A percentile compares a stretch with the other conserved stretches of the same genome.
Conservation (phyloP, 1,140 invertebrate genomes). For the Sitophilus oryzae region DNA sequence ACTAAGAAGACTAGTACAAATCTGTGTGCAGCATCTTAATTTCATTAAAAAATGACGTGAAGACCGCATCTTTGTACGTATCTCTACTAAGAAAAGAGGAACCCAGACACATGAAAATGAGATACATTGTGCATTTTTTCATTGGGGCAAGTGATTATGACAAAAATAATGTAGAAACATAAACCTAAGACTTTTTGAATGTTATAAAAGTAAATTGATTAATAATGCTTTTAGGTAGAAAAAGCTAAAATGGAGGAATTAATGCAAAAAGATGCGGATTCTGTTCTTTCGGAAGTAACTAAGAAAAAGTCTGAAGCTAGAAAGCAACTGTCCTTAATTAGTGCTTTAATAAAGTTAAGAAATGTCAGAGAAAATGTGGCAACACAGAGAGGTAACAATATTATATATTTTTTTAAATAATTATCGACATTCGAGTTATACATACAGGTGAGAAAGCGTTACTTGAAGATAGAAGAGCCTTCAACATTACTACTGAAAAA, state of each 20-base stretch:
- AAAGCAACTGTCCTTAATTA: constrained; percentile 55
- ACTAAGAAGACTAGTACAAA: too few species aligned
- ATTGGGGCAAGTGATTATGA: too few species aligned
- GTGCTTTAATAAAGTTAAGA: constrained; percentile 57
- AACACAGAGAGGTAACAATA: constrained; percentile 47
- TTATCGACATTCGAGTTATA: not conserved
- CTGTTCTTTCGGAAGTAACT: constrained; percentile 59
- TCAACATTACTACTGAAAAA: constrained; percentile 36
- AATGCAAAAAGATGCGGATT: constrained; percentile 61
- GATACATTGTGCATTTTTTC: too few species aligned
- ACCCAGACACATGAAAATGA: too few species aligned
- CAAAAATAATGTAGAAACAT: too few species aligned
- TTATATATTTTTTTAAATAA: not conserved
- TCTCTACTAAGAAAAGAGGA: too few species aligned
- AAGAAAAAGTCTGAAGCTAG: constrained; percentile 62
- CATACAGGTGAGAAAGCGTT: constrained; percentile 47
- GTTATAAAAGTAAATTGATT: too few species aligned
- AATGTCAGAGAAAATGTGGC: constrained; percentile 54
- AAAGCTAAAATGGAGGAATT: constrained; percentile 58
- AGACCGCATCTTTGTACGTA: too few species aligned
- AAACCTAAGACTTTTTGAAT: too few species aligned
- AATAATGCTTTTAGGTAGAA: constrained; percentile 45
- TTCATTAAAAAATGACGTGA: too few species aligned
- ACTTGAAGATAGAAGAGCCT: constrained; percentile 39
- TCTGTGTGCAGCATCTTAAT: too few species aligned